Evolutionary conservation across 2,888 invertebrate species (phyloP).

Genomic region (Drosophila picticornis): DNA sequence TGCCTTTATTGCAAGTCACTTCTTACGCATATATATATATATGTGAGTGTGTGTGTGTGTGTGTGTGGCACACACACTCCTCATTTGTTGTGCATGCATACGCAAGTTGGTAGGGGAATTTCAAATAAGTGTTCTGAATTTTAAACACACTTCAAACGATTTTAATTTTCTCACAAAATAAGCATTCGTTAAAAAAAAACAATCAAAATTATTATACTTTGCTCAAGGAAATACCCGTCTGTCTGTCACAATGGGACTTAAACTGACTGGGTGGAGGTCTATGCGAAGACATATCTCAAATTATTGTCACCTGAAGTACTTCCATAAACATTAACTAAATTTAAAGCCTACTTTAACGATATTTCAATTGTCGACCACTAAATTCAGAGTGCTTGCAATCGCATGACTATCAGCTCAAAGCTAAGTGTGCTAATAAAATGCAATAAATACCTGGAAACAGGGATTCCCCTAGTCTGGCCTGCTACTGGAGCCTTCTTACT

Average conservation of each 20-base stretch:
- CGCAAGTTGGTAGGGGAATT: background rate
- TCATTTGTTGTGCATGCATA: slow-evolving; percentile 21
- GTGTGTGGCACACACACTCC: slow-evolving; percentile 23
- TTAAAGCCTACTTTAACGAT: background rate
- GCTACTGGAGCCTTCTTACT: background rate
- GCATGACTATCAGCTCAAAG: background rate
- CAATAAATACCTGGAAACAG: background rate
- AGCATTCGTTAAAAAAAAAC: background rate
- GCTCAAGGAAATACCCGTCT: background rate
- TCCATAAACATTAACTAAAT: background rate
- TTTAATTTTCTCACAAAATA: background rate
- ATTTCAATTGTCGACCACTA: background rate
- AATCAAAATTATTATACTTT: background rate
- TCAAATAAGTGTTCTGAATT: background rate
- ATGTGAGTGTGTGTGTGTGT: slow-evolving; percentile 13
- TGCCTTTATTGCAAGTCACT: slow-evolving; percentile 45
- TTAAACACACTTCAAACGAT: slow-evolving; percentile 11
- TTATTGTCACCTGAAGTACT: background rate
- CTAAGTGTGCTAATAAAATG: background rate
- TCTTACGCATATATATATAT: slow-evolving; percentile 29
- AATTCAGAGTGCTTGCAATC: background rate
- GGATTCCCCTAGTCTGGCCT: background rate
- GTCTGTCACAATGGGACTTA: background rate
- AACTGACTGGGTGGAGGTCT: background rate
- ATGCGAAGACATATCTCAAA: background rate